A percentile compares a stretch with the other conserved stretches of the same genome.
Evolutionary conservation across 2,113 vertebrate species (phyloP).

Genomic region (Corythaeola cristata): DNA sequence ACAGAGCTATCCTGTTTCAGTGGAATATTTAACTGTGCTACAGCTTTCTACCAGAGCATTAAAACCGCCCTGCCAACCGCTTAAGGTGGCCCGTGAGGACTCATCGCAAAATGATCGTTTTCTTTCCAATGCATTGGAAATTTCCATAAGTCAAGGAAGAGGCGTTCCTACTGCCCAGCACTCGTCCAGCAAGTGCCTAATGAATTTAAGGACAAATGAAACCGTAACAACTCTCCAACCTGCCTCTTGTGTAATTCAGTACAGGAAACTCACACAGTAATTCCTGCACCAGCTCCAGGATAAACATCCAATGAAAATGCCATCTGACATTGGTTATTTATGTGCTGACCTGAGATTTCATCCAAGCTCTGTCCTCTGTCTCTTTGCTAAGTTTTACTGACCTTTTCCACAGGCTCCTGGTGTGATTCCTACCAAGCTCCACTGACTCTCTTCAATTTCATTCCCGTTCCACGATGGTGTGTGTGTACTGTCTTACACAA

Average conservation of each 20-base stretch:
- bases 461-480: neutral
- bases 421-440: neutral
- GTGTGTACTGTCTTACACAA: neutral
- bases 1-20: conserved; percentile 36
- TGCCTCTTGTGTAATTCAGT: neutral
- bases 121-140: neutral
- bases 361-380: neutral
- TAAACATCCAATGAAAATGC: conserved; percentile 8
- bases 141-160: neutral
- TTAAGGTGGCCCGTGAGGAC: neutral
- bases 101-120: neutral
- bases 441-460: neutral
- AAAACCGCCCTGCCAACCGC: neutral
- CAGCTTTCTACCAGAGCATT: neutral
- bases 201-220: neutral
- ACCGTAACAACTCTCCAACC: neutral
- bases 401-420: neutral
- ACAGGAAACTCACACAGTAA: conserved; percentile 35
- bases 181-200: neutral
- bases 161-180: neutral
- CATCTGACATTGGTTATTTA: neutral
- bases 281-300: conserved; percentile 11
- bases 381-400: neutral
- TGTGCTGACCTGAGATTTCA: neutral
- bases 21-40: neutral